Evolutionary conservation across 2,113 vertebrate genomes (phyloP), one percentile per base, ranked within the genome.

Genomic region (Falco punctatus): DNA sequence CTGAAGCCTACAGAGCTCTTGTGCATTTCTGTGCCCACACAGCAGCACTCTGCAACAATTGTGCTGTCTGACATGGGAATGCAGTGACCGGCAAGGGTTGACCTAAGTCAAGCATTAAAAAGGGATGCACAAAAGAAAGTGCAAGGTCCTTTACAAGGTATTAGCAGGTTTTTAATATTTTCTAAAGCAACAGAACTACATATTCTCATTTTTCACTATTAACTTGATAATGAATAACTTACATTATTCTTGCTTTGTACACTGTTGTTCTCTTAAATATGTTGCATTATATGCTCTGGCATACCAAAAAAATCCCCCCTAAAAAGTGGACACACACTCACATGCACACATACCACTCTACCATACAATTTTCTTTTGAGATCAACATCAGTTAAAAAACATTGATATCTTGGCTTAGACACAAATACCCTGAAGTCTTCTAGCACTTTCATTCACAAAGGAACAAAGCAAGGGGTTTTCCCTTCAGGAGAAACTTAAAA

Each of bases 61-160:
- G 9, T 64, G 6, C 26, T 88, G 62, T 9, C 58, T 91, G 23
- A 83, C 3, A 10, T 26, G 59, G 22, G 23, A 67, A 64, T 59
- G 15, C 11, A 64, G 28, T 0, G 0, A 28, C 7, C 32, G 16
- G 9, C 7, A 71, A 75, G 26, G 57, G 5, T 3, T 80, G 40
- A 55, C 13, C 58, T 72, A 10, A 7, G 38, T 65, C 5, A 80
- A 72, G 44, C 11, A 26, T 66, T 72, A 48, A 67, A 71, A 90
- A 55, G 2, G 33, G 1, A 0, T 15, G 40, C 4, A 24, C 28
- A 80, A 72, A 8, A 59, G 22, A 69, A 94, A 61, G 27, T 23
- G 19, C 6, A n/a, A 74, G 18, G 23, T 55, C 15, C 55, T 88
- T 86, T 81, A 23, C 46, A 73, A 86, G 4, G 2, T 73, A 52